Base-by-base conservation (phyloP, 2,797 vertebrate species). In the Rhabdophis nuchalis region DNA sequence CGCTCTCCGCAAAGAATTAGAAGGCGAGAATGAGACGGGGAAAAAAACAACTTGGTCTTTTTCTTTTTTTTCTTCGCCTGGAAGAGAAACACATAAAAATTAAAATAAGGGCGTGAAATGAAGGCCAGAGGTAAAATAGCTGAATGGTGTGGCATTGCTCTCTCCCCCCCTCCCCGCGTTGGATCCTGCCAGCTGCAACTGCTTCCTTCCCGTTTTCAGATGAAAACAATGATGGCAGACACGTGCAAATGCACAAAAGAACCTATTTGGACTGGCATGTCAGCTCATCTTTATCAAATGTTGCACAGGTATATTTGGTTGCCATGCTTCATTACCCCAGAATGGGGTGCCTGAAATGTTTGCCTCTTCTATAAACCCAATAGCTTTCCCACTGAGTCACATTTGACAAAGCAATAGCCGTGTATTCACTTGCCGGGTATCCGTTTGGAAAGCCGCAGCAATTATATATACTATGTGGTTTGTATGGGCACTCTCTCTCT, bases 261-360 rank as follows among this genome's bases (percentile, higher is more conserved):
- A 98, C 98, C 98, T 99, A 99, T 99, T 99, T 99, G 98, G 98
- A 99, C 98, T 98, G 98, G 98, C 98, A 97, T 99, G 98, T 99
- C 98, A 99, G 98, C 98, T 98, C 98, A 98, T 99, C 99, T 99
- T 99, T 99, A 99, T 99, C 98, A 99, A 99, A 99, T 98, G 98
- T 98, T 98, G 98, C 98, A 98, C 98, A 99, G 99, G 99, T 99
- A 99, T 99, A 99, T 99, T 99, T 98, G 98, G 98, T 98, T 98
- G 98, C 98, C 98, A 99, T 98, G 98, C 98, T 98, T 99, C 99
- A 99, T 99, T 99, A 99, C 98, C 98, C 98, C 98, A 98, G 98
- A 98, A 99, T 98, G 98, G 98, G 98, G 98, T 97, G 97, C 98
- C 98, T 99, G 98, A 99, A 99, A 99, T 98, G 98, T 99, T 99